Evolutionary conservation across 2,888 invertebrate species (phyloP).

Genomic region (Leptogaster cylindrica): DNA sequence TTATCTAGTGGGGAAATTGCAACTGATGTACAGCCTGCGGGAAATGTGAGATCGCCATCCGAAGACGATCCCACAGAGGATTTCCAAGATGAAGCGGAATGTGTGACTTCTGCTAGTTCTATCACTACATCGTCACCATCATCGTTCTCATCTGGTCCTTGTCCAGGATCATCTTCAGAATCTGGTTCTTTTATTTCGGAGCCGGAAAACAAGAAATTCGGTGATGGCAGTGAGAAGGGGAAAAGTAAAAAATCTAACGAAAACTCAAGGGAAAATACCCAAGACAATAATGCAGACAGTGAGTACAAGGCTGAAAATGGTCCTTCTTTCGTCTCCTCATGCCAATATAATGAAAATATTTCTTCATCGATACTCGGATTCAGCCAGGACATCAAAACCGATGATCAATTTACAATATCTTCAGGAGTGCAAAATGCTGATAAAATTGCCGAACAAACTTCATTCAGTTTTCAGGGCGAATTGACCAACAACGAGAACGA

Average conservation of each 20-base stretch:
- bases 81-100: constrained; percentile 18
- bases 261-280: not conserved
- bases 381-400: constrained; percentile 46
- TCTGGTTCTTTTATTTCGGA: constrained; percentile 50
- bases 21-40: constrained; percentile 4
- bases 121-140: constrained; percentile 61
- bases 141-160: constrained; percentile 60
- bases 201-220: not conserved
- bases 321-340: constrained; percentile 58
- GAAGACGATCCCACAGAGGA: constrained; percentile 28
- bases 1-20: no score
- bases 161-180: constrained; percentile 55
- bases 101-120: constrained; percentile 54
- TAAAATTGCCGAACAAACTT: constrained; percentile 10
- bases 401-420: constrained; percentile 47
- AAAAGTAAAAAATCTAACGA: not conserved
- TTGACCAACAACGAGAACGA: not conserved
- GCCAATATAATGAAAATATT: constrained; percentile 45
- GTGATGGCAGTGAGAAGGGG: not conserved
- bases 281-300: not conserved
- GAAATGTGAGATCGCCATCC: constrained; percentile 35
- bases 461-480: constrained; percentile 1
- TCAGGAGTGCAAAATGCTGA: constrained; percentile 37
- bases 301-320: constrained; percentile 51
- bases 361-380: constrained; percentile 45